phyloP scores from a whole-genome alignment of 1,140 invertebrate species.

The Coenobita brevimanus region DNA sequence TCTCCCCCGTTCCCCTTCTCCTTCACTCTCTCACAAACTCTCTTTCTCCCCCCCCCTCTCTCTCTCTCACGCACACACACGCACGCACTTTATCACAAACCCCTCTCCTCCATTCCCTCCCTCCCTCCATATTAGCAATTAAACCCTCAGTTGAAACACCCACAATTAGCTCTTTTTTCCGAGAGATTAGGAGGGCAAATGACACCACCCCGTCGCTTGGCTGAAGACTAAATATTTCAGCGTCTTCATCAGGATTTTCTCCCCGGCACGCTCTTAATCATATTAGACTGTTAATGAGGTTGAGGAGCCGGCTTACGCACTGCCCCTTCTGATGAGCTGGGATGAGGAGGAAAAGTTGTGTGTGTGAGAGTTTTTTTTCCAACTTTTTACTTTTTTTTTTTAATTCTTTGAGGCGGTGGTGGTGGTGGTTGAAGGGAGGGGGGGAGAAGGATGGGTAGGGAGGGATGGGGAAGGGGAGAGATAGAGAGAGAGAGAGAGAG shows the following conservation, averaged over 20 bases:
- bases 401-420: background rate
- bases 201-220: slow-evolving; percentile 27
- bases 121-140: slow-evolving; percentile 32
- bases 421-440: background rate
- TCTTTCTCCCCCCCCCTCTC: background rate
- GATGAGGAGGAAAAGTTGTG: background rate
- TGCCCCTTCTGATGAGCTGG: slow-evolving; percentile 13
- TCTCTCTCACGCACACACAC: background rate
- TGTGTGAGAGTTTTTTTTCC: background rate
- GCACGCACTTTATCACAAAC: background rate
- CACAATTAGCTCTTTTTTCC: slow-evolving; percentile 45
- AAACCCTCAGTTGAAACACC: slow-evolving; percentile 44
- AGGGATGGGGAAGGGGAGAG: too few relatives aligned
- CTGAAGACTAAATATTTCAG: slow-evolving; percentile 35
- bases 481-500: too few relatives aligned
- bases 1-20: background rate
- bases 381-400: background rate
- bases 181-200: slow-evolving; percentile 39
- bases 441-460: too few relatives aligned
- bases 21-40: background rate
- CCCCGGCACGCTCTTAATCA: slow-evolving; percentile 46
- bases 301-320: slow-evolving; percentile 5
- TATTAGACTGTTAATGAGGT: slow-evolving; percentile 43
- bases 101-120: background rate
- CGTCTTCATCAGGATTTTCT: slow-evolving; percentile 45